Evolutionary conservation across 30 jellyfish, hydroid and myxozoan species (phyloP).

Genomic region (Haliclystus octoradiatus): DNA sequence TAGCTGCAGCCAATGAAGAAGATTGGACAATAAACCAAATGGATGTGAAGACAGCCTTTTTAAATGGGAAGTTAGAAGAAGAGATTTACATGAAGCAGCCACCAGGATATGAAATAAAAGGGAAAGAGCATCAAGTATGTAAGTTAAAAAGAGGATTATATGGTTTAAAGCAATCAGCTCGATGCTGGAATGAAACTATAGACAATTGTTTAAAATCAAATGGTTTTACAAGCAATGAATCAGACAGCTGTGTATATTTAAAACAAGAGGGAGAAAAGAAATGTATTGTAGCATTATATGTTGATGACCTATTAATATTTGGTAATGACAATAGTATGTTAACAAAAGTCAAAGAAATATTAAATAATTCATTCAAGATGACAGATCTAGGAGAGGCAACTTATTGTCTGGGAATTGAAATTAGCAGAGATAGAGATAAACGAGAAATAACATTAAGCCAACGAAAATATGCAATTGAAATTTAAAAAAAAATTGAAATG

Average conservation of each 20-base stretch:
- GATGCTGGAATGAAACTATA: conserved; percentile 37
- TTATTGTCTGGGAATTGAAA: conserved; percentile 6
- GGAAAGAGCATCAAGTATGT: conserved; percentile 32
- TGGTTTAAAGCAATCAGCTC: conserved; percentile 51
- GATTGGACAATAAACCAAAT: conserved; percentile 33
- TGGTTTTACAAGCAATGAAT: conserved; percentile 19
- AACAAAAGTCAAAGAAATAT: neutral
- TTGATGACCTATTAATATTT: conserved; percentile 8
- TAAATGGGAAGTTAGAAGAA: no score
- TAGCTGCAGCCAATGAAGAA: conserved; percentile 20
- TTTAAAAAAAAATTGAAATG: no score
- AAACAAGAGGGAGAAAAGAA: conserved; percentile 7
- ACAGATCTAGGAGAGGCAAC: conserved; percentile 10
- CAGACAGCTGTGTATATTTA: conserved; percentile 29
- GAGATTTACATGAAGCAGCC: conserved; percentile 47
- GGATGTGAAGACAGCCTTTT: no score
- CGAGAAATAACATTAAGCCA: conserved; percentile 1
- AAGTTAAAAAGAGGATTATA: conserved; percentile 32
- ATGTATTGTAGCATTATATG: neutral
- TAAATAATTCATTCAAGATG: neutral
- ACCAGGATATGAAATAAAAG: conserved; percentile 23
- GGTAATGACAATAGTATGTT: conserved; percentile 7
- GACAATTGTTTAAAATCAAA: conserved; percentile 36
- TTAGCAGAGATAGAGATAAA: neutral
- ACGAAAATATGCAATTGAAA: neutral